Conservation (phyloP, 2,888 invertebrate species). For the Xiphydria camelus region DNA sequence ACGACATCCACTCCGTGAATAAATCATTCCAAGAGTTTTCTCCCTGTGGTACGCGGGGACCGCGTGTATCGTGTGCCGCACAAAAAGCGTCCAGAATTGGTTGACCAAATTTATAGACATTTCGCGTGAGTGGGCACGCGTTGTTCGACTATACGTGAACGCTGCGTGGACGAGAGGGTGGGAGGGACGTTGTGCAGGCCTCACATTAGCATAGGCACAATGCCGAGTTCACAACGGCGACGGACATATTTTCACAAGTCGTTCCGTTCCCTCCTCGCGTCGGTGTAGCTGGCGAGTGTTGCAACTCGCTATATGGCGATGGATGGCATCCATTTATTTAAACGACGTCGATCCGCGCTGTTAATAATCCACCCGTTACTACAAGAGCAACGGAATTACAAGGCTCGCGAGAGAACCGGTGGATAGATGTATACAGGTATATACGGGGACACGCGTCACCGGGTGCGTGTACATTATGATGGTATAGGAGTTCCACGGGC, state of each 20-base stretch:
- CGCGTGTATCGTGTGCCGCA: too few relatives aligned
- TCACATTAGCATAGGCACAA: constrained; percentile 19
- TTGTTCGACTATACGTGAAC: background rate
- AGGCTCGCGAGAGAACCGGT: background rate
- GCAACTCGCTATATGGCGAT: constrained; percentile 3
- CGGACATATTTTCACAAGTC: constrained; percentile 16
- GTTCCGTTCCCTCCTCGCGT: constrained; percentile 4
- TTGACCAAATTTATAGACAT: constrained; percentile 18
- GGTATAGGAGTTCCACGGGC: too few relatives aligned
- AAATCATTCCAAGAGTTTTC: too few relatives aligned
- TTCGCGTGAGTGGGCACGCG: constrained; percentile 18
- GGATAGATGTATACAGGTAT: too few relatives aligned
- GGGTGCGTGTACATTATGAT: too few relatives aligned
- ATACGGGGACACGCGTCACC: too few relatives aligned
- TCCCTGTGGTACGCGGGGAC: too few relatives aligned
- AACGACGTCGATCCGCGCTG: constrained; percentile 9
- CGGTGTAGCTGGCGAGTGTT: constrained; percentile 4
- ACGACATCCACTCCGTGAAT: too few relatives aligned
- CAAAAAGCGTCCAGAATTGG: too few relatives aligned
- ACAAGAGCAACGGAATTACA: constrained; percentile 1
- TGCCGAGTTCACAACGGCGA: constrained; percentile 12
- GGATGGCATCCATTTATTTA: constrained; percentile 8
- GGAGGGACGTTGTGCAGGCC: background rate
- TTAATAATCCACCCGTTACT: constrained; percentile 2
- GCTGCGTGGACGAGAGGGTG: too few relatives aligned